Evolutionary conservation across 1,140 invertebrate species (phyloP).

Genomic region (Heliconius nattereri): DNA sequence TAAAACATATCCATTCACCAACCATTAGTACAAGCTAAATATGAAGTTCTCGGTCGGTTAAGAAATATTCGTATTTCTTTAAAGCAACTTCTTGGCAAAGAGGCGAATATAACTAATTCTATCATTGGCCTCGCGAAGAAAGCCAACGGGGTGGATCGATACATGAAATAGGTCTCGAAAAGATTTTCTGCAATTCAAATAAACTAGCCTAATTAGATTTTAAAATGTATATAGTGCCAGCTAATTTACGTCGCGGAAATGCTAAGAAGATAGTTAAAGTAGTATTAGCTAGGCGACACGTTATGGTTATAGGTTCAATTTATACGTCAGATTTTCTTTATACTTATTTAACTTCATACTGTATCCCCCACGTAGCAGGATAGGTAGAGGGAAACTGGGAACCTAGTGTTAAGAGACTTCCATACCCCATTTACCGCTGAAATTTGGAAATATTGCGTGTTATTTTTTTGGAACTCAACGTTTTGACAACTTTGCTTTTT

Average conservation of each 20-base stretch:
- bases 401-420: too few species aligned
- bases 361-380: too few species aligned
- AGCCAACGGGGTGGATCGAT: conserved; percentile 14
- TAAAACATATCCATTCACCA: not conserved
- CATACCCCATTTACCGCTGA: too few species aligned
- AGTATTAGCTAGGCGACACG: too few species aligned
- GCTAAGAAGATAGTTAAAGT: not conserved
- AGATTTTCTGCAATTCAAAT: conserved; percentile 26
- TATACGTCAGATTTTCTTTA: too few species aligned
- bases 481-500: too few species aligned
- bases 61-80: conserved; percentile 30
- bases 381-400: too few species aligned
- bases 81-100: conserved; percentile 28
- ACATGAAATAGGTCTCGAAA: conserved; percentile 24
- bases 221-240: not conserved
- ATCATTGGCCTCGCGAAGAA: conserved; percentile 16
- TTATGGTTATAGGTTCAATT: too few species aligned
- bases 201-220: conserved; percentile 21
- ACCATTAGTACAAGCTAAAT: not conserved
- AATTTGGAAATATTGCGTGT: too few species aligned
- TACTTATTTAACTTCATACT: too few species aligned
- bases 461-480: too few species aligned
- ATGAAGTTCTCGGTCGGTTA: conserved; percentile 15
- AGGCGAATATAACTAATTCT: conserved; percentile 25
- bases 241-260: not conserved